phyloP scores from a whole-genome alignment of 2,888 invertebrate genomes.

The Acrocyrtus sp. region DNA sequence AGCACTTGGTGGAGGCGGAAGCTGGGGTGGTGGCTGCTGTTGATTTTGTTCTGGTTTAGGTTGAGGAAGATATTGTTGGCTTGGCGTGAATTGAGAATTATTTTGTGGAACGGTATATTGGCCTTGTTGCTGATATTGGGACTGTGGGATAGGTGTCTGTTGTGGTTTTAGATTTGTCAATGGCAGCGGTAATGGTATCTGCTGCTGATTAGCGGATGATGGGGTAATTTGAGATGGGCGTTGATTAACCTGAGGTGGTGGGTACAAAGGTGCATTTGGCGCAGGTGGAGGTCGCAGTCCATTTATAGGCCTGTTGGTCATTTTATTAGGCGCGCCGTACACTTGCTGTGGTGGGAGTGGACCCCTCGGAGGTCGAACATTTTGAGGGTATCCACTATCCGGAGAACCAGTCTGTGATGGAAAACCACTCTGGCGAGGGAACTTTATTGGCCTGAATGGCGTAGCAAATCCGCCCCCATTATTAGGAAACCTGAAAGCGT shows the following conservation, averaged over 20 bases:
- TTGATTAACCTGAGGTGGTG: not conserved
- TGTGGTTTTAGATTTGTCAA: not conserved
- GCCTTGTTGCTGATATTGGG: not conserved
- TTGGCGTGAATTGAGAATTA: not conserved
- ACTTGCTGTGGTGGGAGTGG: not conserved
- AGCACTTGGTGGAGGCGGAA: not conserved
- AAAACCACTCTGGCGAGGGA: constrained; percentile 8
- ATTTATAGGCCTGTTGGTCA: not conserved
- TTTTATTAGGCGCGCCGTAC: not conserved
- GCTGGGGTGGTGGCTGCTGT: not conserved
- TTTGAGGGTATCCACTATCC: constrained; percentile 7
- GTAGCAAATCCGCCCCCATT: not conserved
- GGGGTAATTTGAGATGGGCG: not conserved
- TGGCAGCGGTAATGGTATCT: constrained; percentile 5
- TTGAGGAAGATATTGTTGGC: constrained; percentile 8
- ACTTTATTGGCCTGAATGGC: constrained; percentile 20
- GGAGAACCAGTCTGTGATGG: not conserved
- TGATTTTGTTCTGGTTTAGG: not conserved
- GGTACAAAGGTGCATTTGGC: not conserved
- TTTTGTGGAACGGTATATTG: constrained; percentile 4
- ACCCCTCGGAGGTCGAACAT: constrained; percentile 2
- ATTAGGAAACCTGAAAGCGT: no score
- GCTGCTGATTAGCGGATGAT: not conserved
- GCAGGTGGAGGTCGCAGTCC: constrained; percentile 22
- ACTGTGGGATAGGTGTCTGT: not conserved